A percentile compares a stretch with the other conserved stretches of the same genome.
These are phyloP conservation scores for Pollenia angustigena DNA, from an alignment of 2,888 invertebrate genomes.

Conservation along the genomic window DNA sequence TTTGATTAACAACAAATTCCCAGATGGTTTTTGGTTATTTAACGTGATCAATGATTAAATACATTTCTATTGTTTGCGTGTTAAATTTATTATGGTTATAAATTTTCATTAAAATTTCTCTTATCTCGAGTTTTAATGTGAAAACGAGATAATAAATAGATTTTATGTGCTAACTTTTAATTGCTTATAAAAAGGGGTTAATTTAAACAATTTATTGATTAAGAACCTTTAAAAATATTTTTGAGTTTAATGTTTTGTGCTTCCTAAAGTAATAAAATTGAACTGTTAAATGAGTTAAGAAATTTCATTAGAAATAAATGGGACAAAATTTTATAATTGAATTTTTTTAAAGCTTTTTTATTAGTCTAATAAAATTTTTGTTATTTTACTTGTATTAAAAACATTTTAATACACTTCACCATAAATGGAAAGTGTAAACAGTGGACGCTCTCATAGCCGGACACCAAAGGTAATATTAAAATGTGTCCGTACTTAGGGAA, in stretches of 20 bases:
- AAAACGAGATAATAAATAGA: neutral
- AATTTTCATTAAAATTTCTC: constrained; percentile 44
- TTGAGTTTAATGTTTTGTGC: no score
- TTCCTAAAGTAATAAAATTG: neutral
- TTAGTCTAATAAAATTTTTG: neutral
- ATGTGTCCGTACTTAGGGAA: no score
- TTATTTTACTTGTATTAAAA: neutral
- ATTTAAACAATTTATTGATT: neutral
- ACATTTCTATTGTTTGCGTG: neutral
- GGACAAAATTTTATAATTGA: no score
- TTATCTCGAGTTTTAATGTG: neutral
- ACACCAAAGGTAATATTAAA: no score
- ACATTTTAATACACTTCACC: no score
- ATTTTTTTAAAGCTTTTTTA: no score
- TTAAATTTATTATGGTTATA: constrained; percentile 53
- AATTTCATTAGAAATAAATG: no score
- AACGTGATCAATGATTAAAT: constrained; percentile 27
- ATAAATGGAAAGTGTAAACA: no score
- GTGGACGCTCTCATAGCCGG: no score
- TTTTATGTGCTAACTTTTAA: neutral
- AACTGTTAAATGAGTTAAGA: neutral
- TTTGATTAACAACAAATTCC: neutral
- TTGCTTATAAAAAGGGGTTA: neutral
- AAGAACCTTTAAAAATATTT: no score
- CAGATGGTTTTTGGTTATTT: neutral